phyloP scores from a whole-genome alignment of 2,797 vertebrate genomes.

The Natrix natrix region DNA sequence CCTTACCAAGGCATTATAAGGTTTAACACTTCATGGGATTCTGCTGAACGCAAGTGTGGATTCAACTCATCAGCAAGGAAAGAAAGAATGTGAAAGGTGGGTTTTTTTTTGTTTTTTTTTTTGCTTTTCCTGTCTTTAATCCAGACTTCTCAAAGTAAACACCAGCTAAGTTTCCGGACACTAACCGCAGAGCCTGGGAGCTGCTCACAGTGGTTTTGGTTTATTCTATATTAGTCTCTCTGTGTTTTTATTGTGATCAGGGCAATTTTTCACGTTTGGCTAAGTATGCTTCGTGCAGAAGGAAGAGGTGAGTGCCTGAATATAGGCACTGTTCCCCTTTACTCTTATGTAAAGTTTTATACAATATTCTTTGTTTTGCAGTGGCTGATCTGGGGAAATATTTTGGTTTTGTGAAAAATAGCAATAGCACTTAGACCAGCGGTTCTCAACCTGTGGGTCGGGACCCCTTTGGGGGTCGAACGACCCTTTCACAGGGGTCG shows the following conservation, averaged over 20 bases:
- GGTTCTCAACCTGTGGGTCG: no score
- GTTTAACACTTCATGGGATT: background rate
- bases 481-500: no score
- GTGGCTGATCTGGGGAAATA: background rate
- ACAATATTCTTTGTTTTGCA: background rate
- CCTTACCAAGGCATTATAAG: no score
- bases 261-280: conserved; percentile 5
- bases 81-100: background rate
- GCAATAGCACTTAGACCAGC: no score
- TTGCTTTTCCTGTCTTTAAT: background rate
- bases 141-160: background rate
- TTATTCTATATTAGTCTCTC: conserved; percentile 17
- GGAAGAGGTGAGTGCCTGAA: background rate
- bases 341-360: no score
- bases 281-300: background rate
- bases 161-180: background rate
- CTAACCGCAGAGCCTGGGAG: conserved; percentile 1
- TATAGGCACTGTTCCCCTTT: background rate
- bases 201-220: background rate
- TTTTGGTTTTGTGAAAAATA: background rate
- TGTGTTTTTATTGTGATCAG: conserved; percentile 24
- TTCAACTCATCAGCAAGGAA: conserved; percentile 5
- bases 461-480: no score
- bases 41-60: background rate
- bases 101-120: background rate